Evolutionary conservation across 2,113 vertebrate species (phyloP).

Genomic region (Cyanistes caeruleus): DNA sequence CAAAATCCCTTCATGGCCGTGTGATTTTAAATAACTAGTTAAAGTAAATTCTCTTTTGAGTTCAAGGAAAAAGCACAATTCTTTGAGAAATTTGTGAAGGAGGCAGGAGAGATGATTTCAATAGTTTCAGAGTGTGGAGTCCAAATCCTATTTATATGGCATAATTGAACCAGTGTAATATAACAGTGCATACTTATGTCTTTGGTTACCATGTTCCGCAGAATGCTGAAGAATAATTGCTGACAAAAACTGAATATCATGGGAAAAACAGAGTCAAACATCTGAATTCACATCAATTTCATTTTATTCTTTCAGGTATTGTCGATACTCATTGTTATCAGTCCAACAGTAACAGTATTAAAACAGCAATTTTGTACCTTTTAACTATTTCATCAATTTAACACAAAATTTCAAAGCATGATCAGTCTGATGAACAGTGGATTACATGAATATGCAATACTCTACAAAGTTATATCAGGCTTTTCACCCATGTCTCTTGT

Average conservation of each 20-base stretch:
- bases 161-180: background rate
- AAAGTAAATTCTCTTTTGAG: background rate
- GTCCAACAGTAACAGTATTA: background rate
- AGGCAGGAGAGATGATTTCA: background rate
- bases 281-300: background rate
- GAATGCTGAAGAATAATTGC: background rate
- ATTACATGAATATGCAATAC: conserved; percentile 34
- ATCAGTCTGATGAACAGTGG: background rate
- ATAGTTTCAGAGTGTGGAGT: background rate
- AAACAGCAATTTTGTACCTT: background rate
- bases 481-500: conserved; percentile 23
- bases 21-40: background rate
- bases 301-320: background rate
- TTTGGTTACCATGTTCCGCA: background rate
- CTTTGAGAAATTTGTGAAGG: background rate
- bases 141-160: background rate
- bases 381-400: background rate
- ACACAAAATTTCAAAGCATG: background rate
- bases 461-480: background rate
- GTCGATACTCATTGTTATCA: background rate
- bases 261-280: background rate
- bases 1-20: background rate
- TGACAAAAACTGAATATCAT: background rate
- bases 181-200: background rate
- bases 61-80: background rate